phyloP scores from a whole-genome alignment of 2,797 vertebrate genomes.

The Ceryle rudis region DNA sequence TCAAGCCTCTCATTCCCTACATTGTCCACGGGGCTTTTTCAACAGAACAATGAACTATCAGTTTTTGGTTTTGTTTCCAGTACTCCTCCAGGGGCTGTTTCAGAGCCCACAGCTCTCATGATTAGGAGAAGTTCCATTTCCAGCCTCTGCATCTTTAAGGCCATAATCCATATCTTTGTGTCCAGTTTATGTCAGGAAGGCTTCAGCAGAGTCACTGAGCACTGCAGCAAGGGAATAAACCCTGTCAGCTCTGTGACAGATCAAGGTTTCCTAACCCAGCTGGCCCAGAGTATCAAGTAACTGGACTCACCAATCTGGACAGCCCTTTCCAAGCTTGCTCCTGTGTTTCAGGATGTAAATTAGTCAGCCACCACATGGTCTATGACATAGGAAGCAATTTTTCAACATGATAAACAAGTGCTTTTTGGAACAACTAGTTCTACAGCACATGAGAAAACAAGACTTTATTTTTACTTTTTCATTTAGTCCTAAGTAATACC shows the following conservation, averaged over 20 bases:
- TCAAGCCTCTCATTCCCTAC: not conserved
- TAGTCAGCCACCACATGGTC: conserved; percentile 27
- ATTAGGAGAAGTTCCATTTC: not conserved
- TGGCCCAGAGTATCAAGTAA: not conserved
- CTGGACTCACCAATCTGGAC: not conserved
- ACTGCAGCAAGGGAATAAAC: not conserved
- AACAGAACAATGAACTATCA: not conserved
- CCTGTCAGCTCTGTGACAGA: not conserved
- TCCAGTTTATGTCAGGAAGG: not conserved
- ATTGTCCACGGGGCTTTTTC: not conserved
- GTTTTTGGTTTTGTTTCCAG: not conserved
- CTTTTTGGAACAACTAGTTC: conserved; percentile 68
- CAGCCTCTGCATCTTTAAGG: not conserved
- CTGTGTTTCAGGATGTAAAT: not conserved
- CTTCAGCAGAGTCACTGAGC: not conserved
- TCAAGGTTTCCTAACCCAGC: not conserved
- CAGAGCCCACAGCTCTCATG: not conserved
- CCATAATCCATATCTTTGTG: not conserved
- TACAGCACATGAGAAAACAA: conserved; percentile 70
- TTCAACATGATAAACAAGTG: conserved; percentile 66
- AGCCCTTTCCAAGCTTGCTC: not conserved
- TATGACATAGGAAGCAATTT: conserved; percentile 21
- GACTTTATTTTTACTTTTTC: conserved; percentile 64
- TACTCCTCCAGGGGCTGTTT: not conserved
- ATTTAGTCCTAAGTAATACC: conserved; percentile 50